Percentiles rank a stretch among this genome's conserved stretches.
Conservation (phyloP, 2,113 vertebrate genomes). For the Aythya baeri region DNA sequence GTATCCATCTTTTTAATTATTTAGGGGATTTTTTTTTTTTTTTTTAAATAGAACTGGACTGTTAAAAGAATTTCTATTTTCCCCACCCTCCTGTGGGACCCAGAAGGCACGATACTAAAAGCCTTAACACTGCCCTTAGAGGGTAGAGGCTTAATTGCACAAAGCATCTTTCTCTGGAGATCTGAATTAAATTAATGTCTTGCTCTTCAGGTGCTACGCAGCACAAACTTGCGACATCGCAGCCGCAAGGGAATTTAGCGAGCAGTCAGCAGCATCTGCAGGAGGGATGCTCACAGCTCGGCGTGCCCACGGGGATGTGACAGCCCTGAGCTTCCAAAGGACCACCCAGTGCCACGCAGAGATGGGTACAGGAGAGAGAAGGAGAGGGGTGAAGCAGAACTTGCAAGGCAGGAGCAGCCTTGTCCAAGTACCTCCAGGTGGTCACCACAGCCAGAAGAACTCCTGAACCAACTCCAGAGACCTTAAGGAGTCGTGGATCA, state of each 20-base stretch:
- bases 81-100: background rate
- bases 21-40: background rate
- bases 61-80: background rate
- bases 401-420: background rate
- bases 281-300: background rate
- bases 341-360: background rate
- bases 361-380: background rate
- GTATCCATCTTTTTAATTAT: constrained; percentile 46
- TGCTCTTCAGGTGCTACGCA: background rate
- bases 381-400: background rate
- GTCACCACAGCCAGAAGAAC: background rate
- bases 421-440: background rate
- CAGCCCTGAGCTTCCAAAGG: background rate
- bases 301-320: background rate
- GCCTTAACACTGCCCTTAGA: background rate
- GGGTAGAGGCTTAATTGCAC: constrained; percentile 5
- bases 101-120: background rate
- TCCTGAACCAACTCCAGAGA: background rate
- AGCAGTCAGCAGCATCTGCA: background rate
- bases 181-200: background rate
- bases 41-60: background rate
- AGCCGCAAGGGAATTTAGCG: background rate
- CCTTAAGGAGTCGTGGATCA: accelerated
- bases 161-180: constrained; percentile 20
- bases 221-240: background rate